A percentile compares a stretch with the other conserved stretches of the same genome.
phyloP scores from a whole-genome alignment of 2,888 invertebrate genomes.

The Netelia virgata region DNA sequence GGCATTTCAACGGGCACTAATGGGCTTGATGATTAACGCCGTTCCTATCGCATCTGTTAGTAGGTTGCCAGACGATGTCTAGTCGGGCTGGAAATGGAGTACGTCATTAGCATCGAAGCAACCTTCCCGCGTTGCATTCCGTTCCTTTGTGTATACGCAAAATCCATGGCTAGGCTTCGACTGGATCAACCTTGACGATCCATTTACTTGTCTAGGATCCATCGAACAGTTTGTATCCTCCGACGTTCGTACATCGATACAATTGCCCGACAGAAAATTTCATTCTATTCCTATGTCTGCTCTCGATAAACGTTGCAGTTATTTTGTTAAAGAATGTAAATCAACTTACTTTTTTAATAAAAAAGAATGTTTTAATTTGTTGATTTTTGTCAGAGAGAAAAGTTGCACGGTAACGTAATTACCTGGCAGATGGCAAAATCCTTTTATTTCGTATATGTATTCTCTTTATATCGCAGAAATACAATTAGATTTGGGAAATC shows the following conservation, averaged over 20 bases:
- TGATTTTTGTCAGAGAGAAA: too few species aligned
- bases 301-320: too few species aligned
- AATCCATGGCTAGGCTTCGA: slow-evolving; percentile 3
- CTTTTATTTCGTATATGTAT: too few species aligned
- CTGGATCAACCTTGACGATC: not conserved
- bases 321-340: too few species aligned
- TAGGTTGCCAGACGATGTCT: slow-evolving; percentile 47
- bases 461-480: too few species aligned
- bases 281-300: too few species aligned
- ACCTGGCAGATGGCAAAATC: too few species aligned
- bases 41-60: slow-evolving; percentile 50
- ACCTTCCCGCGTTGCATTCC: not conserved
- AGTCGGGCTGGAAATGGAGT: slow-evolving; percentile 54
- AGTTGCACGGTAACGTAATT: too few species aligned
- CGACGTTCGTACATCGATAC: not conserved
- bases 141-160: slow-evolving; percentile 9
- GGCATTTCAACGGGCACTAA: slow-evolving; percentile 71
- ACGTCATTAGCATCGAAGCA: slow-evolving; percentile 53
- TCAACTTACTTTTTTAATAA: too few species aligned
- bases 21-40: slow-evolving; percentile 64
- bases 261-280: slow-evolving; percentile 2
- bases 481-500: too few species aligned
- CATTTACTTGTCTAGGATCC: slow-evolving; percentile 5
- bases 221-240: not conserved
- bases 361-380: too few species aligned